Conservation (phyloP, 2,888 invertebrate genomes). For the Rhorus exstirpatorius region DNA sequence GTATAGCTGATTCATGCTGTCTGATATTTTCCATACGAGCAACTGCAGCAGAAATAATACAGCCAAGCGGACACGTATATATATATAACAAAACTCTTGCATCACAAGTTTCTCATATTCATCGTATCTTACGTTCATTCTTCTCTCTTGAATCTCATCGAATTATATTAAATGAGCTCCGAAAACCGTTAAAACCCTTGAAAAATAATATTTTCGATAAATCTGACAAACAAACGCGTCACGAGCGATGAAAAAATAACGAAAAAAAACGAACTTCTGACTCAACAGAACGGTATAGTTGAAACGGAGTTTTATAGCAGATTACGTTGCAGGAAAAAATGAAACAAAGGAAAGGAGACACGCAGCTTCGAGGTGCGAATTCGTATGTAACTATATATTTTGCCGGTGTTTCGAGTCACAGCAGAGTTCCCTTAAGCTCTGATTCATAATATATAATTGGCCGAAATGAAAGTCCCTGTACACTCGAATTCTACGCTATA, state of each 20-base stretch:
- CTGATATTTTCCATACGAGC: not conserved
- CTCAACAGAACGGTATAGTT: conserved; percentile 6
- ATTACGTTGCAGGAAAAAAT: not conserved
- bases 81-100: not conserved
- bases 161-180: too few relatives aligned
- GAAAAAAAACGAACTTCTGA: not conserved
- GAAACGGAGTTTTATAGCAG: not conserved
- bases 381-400: conserved; percentile 30
- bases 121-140: conserved; percentile 13
- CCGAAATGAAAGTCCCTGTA: conserved; percentile 33
- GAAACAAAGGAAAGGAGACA: conserved; percentile 46
- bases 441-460: conserved; percentile 58
- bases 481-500: conserved; percentile 61
- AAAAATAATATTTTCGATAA: not conserved
- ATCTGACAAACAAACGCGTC: not conserved
- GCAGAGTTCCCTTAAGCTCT: conserved; percentile 39
- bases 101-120: not conserved
- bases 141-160: too few relatives aligned
- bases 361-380: conserved; percentile 29
- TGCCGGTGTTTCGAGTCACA: not conserved
- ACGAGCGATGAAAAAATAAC: not conserved
- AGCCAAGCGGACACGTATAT: too few relatives aligned
- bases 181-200: not conserved
- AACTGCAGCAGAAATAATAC: not conserved
- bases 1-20: conserved; percentile 39